Evolutionary conservation across 1,140 invertebrate genomes (phyloP), one percentile per base, ranked within the genome.

Genomic region (Solen grandis): DNA sequence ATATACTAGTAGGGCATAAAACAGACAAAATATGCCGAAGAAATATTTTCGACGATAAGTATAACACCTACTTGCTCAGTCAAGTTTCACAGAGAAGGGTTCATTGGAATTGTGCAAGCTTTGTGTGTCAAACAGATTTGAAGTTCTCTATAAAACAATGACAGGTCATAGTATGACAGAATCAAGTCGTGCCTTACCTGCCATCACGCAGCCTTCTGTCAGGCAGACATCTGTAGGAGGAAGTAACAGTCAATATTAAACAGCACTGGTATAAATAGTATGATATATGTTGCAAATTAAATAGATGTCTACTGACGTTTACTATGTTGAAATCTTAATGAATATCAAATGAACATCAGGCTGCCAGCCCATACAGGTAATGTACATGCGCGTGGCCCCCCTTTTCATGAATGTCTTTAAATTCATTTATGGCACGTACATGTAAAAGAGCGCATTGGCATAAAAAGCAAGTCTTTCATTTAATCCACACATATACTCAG

Each of bases 191-290:
- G 38, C 54, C 68, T 50, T 68, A 78, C 75, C 63, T 69, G 75
- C 75, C 35, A 69, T 54, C 29, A 78, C 75, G 31, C 75, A 78
- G 36, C 75, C 75, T 25, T 65, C 46, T 29, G 75, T 78, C 10
- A 78, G 63, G 46, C 75, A 78, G 4, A 80, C 59, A 14, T 54
- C 77, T 5, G 33, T 57, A 52, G 57, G 1, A 46, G 35, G 36
- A 14, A 69, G 33, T 22, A 14, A 19, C 8, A 65, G 27, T 5
- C 19, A 4, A 4, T 5, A 63, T 19, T 29, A 55, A 5, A 5
- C 4, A 5, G n/a, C 16, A 3, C n/a, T 14, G 22, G 33, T 36
- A 22, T 36, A 36, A 31, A 36, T 8, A 36, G 22, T 65, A 14
- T 16, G 54, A 31, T 52, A 29, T 52, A 31, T 52, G 41, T 52